Base-by-base conservation (phyloP, 2,113 vertebrate genomes). In the Dissostichus mawsoni region DNA sequence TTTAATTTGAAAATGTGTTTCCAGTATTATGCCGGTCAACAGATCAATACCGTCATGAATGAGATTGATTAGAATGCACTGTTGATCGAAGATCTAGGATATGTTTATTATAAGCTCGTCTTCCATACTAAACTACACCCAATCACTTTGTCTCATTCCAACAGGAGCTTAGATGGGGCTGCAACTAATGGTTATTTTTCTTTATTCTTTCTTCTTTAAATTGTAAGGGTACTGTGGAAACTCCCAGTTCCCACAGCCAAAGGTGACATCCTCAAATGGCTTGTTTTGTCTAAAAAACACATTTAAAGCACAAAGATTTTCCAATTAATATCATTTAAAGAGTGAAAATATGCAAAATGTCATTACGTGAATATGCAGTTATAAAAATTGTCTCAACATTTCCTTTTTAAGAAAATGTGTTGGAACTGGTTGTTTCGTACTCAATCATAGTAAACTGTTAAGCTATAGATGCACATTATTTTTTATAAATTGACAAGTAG, bases 1-100 rank as follows among this genome's bases (percentile, higher is more conserved):
- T 25, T 29, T 47, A 4, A 57, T 57, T 70, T 57, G 41, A 47
- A 70, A 47, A 58, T 55, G n/a, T 57, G 50, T 33, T 13, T 69
- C 33, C 3, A 23, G 36, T 3, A 2, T 47, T 18, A 58, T 3
- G 41, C 18, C n/a, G 0, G 44, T 25, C 41, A 0, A 7, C 44
- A 14, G 51, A 41, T 69, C 50, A 55, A 20, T 69, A 47, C 44
- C 7, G 36, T 8, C 67, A 9, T 1, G 18, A 16, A 71, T 55
- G 18, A 47, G 20, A 70, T 70, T 48, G 41, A 17, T 68, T 41
- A 20, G 36, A 16, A n/a, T 53, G 11, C 1, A 8, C 13, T 25
- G 23, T 29, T 65, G 47, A 33, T 4, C 29, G 2, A 7, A 51
- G 20, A 16, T 13, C 13, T 51, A 16, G 11, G 9, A 48, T 16